Evolutionary conservation across 92 coral and sea anemone species (phyloP), one percentile per base, ranked within the genome.

Genomic region (Ricordea florida): DNA sequence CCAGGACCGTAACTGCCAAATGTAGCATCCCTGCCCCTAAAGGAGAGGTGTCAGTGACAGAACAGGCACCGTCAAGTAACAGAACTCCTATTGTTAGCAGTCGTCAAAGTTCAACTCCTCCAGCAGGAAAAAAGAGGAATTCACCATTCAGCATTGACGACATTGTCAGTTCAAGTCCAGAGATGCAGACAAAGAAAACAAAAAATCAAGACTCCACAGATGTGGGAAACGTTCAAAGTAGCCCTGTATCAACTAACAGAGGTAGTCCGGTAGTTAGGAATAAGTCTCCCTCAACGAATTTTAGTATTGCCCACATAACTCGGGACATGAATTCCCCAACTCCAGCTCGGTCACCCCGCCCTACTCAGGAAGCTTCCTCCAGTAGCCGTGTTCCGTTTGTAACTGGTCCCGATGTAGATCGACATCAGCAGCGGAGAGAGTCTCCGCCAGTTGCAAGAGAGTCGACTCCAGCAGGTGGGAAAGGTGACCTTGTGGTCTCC

Each of bases 251-350:
- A 15, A 28, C 57, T 10, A 45, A 35, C 32, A 45, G 55, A 37
- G 50, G 66, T 9, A 81, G 87, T 36, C 81, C 87, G 7, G 50
- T 41, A 57, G 15, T 46, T 7, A 60, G 47, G 44, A 64, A 34
- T 65, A 85, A 73, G 34, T 75, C 91, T 2, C 82, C 90, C 1
- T 74, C 89, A 0, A 80, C 91, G 34, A 78, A 87, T 57, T 96
- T 96, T 53, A 96, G 97, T 37, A 92, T 96, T 70, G 99, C 97
- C 5, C 96, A 96, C 69, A 72, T 96, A 55, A 92, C 99, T 0
- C 90, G 89, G 40, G 92, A 76, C 44, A 57, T 72, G 41, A 70
- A 50, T 34, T 46, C 84, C 0, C 14, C 61, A 21, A 85, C 23
- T 52, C 7, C 81, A 42, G 16, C 72, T 4, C 41, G 43, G 22